Evolutionary conservation across 2,797 vertebrate species (phyloP), one percentile per base, ranked within the genome.

Genomic region (Enteromius trimaculatus): DNA sequence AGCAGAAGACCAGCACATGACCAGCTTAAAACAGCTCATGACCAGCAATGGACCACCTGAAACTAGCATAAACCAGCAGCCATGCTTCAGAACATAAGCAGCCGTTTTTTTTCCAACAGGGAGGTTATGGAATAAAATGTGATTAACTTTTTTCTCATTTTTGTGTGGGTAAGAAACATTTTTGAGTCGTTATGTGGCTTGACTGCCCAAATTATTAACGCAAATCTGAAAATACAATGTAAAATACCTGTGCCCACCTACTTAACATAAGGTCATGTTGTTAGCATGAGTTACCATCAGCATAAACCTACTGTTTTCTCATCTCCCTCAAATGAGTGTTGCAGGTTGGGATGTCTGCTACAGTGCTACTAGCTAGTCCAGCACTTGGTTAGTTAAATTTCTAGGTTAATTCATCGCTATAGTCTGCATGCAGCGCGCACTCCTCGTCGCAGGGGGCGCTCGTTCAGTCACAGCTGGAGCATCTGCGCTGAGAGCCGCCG

Each of bases 381-480:
- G 34, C 34, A 34, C 34, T 34, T 34, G 34, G 5, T 34, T 34
- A 34, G 4, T 34, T 34, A 34, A 4, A 34, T 34, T 34, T 0
- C 34, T 34, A 34, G 34, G 34, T 34, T 34, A 34, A 34, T 34
- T 34, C 4, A 34, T 4, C 34, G 34, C 34, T 34, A 34, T 5
- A 34, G 34, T 34, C 34, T 34, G 34, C 34, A 34, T 34, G 19
- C 64, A 21, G 19, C 1, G 17, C 13, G 3, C 51, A 5, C 74
- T 86, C 86, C 51, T 17, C 1, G n/a, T 81, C 31, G 31, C 44
- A 68, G 26, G 76, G 1, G 84, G 70, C 86, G 75, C 79, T 86
- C 68, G 71, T 76, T 0, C 31, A 51, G 31, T 17, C 42, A 53
- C 21, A 66, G 7, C 75, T 1, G 69, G 16, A 16, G 19, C 37